phyloP scores from a whole-genome alignment of 2,888 invertebrate species.

The Tridacna crocea region DNA sequence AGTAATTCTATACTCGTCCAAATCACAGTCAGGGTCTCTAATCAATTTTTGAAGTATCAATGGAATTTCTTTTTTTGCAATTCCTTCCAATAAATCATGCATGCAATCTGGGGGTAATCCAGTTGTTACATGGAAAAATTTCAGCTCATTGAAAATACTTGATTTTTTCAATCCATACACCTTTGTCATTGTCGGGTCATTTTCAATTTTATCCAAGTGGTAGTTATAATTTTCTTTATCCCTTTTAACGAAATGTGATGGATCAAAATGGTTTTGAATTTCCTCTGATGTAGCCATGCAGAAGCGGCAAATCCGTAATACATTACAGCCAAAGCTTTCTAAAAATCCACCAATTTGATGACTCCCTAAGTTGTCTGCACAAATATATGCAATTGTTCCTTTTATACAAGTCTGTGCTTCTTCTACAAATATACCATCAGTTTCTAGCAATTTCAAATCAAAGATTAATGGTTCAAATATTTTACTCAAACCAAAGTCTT shows the following conservation, averaged over 20 bases:
- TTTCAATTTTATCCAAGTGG: too few species aligned
- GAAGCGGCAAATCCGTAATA: slow-evolving; percentile 8
- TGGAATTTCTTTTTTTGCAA: too few species aligned
- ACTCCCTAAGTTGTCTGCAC: slow-evolving; percentile 26
- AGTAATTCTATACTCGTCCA: too few species aligned
- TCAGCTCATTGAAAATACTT: too few species aligned
- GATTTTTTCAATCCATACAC: too few species aligned
- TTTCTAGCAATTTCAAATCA: not conserved
- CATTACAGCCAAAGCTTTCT: slow-evolving; percentile 9
- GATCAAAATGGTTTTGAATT: slow-evolving; percentile 13
- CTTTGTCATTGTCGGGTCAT: too few species aligned
- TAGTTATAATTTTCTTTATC: not conserved
- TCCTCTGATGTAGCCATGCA: slow-evolving; percentile 8
- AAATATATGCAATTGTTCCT: slow-evolving; percentile 10
- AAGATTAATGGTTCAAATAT: slow-evolving; percentile 12
- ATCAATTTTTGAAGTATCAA: too few species aligned
- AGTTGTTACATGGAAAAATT: too few species aligned
- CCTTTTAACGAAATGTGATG: not conserved
- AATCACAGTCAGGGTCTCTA: too few species aligned
- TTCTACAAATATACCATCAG: not conserved
- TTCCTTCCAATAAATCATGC: too few species aligned
- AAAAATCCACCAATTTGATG: slow-evolving; percentile 25
- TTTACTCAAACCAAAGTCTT: not conserved
- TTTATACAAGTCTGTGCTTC: not conserved
- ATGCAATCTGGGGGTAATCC: too few species aligned